Conservation (phyloP, 1,140 invertebrate genomes). For the Orchesella cincta region DNA sequence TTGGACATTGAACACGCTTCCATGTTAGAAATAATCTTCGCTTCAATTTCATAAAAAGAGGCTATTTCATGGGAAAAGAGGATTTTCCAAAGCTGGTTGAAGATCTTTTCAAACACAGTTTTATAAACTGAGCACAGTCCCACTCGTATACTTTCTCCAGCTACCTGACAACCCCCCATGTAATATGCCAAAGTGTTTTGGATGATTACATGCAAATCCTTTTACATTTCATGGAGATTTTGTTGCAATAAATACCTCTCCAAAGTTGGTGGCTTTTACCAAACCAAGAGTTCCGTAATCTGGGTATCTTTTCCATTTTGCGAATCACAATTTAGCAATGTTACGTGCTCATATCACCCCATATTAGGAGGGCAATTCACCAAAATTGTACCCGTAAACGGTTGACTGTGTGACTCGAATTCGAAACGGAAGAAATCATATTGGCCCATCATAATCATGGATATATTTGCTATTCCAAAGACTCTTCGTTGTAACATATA, state of each 20-base stretch:
- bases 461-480: background rate
- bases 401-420: background rate
- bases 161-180: no score
- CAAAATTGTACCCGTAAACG: background rate
- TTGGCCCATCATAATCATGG: background rate
- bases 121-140: no score
- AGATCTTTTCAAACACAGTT: no score
- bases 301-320: background rate
- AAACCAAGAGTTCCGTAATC: no score
- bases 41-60: no score
- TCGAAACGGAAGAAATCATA: background rate
- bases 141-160: no score
- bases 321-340: background rate
- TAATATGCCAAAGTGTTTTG: no score
- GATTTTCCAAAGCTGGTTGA: no score
- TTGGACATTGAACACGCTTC: no score
- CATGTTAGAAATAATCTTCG: no score
- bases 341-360: background rate
- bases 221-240: background rate
- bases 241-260: background rate
- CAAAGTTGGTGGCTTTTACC: background rate
- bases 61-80: no score
- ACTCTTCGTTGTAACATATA: background rate
- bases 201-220: background rate
- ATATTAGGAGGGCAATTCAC: background rate